phyloP scores from a whole-genome alignment of 2,113 vertebrate species.

The Myiagra hebetior region DNA sequence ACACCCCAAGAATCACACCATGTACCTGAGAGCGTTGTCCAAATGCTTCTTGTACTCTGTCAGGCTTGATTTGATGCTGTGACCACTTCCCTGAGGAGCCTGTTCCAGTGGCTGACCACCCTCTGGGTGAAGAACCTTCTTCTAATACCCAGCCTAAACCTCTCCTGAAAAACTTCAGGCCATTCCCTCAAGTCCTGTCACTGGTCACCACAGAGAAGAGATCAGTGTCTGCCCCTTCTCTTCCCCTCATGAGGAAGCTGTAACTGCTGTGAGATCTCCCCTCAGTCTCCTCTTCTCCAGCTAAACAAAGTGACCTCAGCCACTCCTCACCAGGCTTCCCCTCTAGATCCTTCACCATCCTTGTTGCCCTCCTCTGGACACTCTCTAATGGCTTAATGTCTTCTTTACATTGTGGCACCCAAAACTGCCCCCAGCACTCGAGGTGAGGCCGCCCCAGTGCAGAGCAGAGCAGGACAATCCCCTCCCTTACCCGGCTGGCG shows the following conservation, averaged over 20 bases:
- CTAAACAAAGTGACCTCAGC: not conserved
- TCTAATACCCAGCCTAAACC: not conserved
- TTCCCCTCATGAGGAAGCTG: not conserved
- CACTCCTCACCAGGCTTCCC: not conserved
- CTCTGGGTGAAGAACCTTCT: not conserved
- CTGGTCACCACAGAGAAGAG: not conserved
- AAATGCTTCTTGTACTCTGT: not conserved
- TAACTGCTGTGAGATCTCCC: not conserved
- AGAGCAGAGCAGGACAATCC: not conserved
- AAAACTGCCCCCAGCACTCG: fast-evolving
- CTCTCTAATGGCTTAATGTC: not conserved
- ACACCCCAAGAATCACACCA: not conserved
- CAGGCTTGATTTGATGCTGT: not conserved
- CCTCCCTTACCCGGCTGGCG: fast-evolving
- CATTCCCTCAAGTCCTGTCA: fast-evolving
- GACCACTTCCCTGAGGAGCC: not conserved
- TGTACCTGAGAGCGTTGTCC: not conserved
- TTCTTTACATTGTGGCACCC: fast-evolving
- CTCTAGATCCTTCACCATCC: not conserved
- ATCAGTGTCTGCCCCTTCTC: not conserved
- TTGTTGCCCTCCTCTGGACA: not conserved
- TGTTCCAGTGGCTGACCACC: not conserved
- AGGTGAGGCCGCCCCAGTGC: fast-evolving
- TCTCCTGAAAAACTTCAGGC: not conserved
- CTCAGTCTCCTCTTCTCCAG: not conserved